A percentile compares a stretch with the other conserved stretches of the same genome.
Conservation (phyloP, 2,888 invertebrate species). For the Sinohyriopsis cumingii region DNA sequence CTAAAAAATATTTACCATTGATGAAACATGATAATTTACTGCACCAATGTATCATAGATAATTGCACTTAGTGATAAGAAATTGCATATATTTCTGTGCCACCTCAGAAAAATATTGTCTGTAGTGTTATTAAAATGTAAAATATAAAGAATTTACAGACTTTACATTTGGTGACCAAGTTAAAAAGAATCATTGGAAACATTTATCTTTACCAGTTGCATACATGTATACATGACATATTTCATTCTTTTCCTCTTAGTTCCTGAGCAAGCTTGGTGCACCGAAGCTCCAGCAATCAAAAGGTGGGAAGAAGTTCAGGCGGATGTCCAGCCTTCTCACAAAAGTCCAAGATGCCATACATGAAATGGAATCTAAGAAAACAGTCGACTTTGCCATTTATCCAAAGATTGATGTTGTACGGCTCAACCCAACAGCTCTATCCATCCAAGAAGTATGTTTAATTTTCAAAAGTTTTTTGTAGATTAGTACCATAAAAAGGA, state of each 20-base stretch:
- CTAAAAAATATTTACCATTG: too few species aligned
- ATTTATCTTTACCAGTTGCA: neutral
- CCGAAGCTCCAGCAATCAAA: constrained; percentile 31
- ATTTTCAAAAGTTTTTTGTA: neutral
- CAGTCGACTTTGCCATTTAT: constrained; percentile 51
- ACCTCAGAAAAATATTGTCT: too few species aligned
- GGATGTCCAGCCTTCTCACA: constrained; percentile 34
- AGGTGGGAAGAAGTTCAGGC: constrained; percentile 37
- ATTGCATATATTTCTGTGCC: too few species aligned
- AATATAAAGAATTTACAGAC: too few species aligned
- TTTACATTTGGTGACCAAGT: too few species aligned
- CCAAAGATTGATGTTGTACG: constrained; percentile 65
- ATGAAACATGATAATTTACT: too few species aligned
- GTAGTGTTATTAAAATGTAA: too few species aligned
- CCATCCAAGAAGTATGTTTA: constrained; percentile 58
- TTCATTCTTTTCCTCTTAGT: constrained; percentile 11
- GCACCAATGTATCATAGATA: too few species aligned
- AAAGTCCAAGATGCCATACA: constrained; percentile 44
- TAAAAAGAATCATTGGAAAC: too few species aligned
- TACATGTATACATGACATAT: neutral
- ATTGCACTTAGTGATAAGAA: too few species aligned
- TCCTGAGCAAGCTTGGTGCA: constrained; percentile 24
- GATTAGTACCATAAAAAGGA: neutral
- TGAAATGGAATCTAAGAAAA: constrained; percentile 34
- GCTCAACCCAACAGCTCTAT: constrained; percentile 63